Evolutionary conservation across 1,140 invertebrate species (phyloP).

Genomic region (Apocrypta bakeri): DNA sequence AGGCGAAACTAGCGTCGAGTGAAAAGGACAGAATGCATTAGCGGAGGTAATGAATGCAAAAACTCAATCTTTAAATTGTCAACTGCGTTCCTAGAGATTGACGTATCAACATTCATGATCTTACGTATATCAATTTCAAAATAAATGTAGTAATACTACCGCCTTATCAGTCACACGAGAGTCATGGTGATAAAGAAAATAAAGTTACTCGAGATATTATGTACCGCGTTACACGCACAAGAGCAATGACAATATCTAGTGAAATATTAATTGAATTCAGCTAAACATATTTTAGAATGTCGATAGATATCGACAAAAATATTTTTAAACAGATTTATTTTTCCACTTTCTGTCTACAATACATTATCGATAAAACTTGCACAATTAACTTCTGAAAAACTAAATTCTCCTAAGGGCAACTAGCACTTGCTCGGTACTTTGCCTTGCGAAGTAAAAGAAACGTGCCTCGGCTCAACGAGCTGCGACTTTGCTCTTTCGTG

Average conservation of each 20-base stretch:
- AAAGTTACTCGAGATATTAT: not conserved
- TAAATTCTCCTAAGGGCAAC: too few species aligned
- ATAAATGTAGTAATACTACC: not conserved
- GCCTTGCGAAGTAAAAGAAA: not conserved
- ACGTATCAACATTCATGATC: conserved; percentile 48
- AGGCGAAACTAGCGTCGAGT: not conserved
- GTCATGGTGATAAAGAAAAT: not conserved
- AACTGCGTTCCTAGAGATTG: conserved; percentile 43
- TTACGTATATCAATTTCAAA: conserved; percentile 45
- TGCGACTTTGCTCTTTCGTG: not conserved
- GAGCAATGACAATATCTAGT: too few species aligned
- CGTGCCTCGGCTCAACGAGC: not conserved
- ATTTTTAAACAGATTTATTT: too few species aligned
- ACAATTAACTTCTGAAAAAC: not conserved
- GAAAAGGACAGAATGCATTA: not conserved
- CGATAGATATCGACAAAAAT: too few species aligned
- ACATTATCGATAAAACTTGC: too few species aligned
- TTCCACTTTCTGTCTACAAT: not conserved
- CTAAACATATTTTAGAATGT: too few species aligned
- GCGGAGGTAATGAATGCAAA: conserved; percentile 1
- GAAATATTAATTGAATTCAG: too few species aligned
- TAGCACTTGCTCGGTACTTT: not conserved
- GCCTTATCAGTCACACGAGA: conserved; percentile 10
- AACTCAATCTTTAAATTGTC: conserved; percentile 43
- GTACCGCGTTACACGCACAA: too few species aligned